Percentiles rank a stretch among this genome's conserved stretches.
These are phyloP conservation scores for Diplazon laetatorius DNA, from an alignment of 2,888 invertebrate species.

Conservation along the genomic window DNA sequence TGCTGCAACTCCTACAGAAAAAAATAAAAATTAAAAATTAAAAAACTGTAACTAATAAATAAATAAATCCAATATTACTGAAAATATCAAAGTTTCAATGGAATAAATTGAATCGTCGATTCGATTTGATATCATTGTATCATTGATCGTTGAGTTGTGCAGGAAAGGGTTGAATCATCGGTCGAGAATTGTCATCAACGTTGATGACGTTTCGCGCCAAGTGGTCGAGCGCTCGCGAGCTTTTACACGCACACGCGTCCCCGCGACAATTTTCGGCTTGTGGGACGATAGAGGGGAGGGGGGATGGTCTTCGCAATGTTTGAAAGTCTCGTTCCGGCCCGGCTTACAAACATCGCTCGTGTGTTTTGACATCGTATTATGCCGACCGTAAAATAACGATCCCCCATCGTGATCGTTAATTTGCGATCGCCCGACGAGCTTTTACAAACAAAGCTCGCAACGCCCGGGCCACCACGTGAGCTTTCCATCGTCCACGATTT, in stretches of 20 bases:
- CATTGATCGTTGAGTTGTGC: no score
- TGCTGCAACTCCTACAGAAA: conserved; percentile 77
- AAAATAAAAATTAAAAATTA: conserved; percentile 20
- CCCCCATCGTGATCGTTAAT: conserved; percentile 80
- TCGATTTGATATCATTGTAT: no score
- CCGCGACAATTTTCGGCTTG: conserved; percentile 74
- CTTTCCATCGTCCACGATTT: no score
- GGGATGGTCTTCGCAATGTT: conserved; percentile 81
- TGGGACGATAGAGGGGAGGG: no score
- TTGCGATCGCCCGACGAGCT: conserved; percentile 73
- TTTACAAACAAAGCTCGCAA: no score
- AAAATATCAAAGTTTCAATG: no score
- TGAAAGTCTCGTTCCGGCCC: conserved; percentile 82
- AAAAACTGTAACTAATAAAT: neutral
- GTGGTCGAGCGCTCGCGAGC: conserved; percentile 27
- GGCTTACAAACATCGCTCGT: conserved; percentile 81
- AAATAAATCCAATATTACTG: no score
- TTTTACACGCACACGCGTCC: neutral
- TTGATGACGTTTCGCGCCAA: conserved; percentile 53
- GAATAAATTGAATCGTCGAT: no score
- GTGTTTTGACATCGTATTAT: conserved; percentile 83
- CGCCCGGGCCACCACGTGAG: no score
- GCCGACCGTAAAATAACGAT: conserved; percentile 81
- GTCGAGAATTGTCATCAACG: conserved; percentile 48
- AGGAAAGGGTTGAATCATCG: neutral